Evolutionary conservation across 1,140 invertebrate genomes (phyloP).

Genomic region (Medauroidea extradentata): DNA sequence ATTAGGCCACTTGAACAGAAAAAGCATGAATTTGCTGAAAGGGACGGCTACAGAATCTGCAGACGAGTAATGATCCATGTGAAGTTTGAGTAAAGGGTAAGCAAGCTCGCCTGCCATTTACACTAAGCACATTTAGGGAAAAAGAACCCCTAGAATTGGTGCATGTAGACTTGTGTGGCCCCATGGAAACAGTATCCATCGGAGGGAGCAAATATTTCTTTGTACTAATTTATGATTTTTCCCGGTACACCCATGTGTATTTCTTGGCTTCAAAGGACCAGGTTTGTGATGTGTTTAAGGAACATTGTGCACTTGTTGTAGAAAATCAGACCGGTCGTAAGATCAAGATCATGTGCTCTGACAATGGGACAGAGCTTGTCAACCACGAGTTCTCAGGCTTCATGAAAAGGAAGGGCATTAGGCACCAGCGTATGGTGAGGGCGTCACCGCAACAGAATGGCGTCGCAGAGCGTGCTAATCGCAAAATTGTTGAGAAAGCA

Average conservation of each 20-base stretch:
- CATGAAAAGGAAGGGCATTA: conserved; percentile 20
- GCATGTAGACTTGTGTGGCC: conserved; percentile 41
- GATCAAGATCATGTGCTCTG: not conserved
- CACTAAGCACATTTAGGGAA: not conserved
- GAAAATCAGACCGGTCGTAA: not conserved
- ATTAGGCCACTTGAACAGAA: no score
- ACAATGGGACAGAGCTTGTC: conserved; percentile 1
- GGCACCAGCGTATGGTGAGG: conserved; percentile 23
- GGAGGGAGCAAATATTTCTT: conserved; percentile 43
- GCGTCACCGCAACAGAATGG: conserved; percentile 45
- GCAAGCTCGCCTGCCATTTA: no score
- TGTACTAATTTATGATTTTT: conserved; percentile 42
- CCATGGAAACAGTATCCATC: conserved; percentile 36
- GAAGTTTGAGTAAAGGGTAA: no score
- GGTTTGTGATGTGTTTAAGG: conserved; percentile 33
- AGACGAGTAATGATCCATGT: no score
- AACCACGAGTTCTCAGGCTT: conserved; percentile 4
- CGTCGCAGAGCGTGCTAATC: conserved; percentile 38
- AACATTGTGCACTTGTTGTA: conserved; percentile 15
- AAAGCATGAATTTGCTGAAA: no score
- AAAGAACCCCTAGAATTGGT: conserved; percentile 28
- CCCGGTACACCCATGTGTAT: conserved; percentile 39
- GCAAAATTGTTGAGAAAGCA: conserved; percentile 39
- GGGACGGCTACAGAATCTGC: no score
- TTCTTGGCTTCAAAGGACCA: conserved; percentile 42